These are phyloP conservation scores for Micrasema minimum DNA, from an alignment of 1,140 invertebrate species.

Conservation along the genomic window DNA sequence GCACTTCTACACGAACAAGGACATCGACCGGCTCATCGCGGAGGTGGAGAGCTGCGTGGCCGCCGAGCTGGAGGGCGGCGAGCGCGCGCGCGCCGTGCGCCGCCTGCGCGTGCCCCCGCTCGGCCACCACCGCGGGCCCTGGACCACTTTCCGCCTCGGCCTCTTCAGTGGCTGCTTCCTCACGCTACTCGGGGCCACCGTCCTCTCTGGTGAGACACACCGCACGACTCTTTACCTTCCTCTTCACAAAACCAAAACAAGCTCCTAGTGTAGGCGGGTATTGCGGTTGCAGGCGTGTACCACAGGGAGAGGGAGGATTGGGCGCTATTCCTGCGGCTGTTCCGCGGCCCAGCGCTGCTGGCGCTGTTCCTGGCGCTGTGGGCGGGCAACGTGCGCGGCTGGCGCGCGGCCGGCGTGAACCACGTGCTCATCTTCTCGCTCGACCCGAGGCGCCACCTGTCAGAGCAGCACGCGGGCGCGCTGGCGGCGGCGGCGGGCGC, in stretches of 20 bases:
- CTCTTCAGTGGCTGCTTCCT: conserved; percentile 95
- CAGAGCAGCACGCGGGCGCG: conserved; percentile 97
- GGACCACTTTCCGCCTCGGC: conserved; percentile 97
- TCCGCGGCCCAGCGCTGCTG: conserved; percentile 91
- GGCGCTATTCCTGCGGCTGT: conserved; percentile 85
- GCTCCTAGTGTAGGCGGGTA: too few relatives aligned
- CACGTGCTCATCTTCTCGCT: conserved; percentile 99
- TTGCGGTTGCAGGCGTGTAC: conserved; percentile 76
- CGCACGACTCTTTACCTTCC: too few relatives aligned
- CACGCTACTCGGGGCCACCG: conserved; percentile 85
- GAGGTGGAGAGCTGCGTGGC: conserved; percentile 95
- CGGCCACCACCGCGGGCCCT: conserved; percentile 94
- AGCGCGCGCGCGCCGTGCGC: conserved; percentile 97
- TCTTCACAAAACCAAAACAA: too few relatives aligned
- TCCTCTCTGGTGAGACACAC: conserved; percentile 81
- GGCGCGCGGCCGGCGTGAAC: conserved; percentile 97
- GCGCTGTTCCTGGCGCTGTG: conserved; percentile 95
- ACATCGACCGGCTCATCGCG: conserved; percentile 95
- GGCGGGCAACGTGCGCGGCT: conserved; percentile 98
- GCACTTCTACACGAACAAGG: conserved; percentile 96
- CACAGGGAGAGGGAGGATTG: conserved; percentile 77
- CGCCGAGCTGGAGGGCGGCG: conserved; percentile 91
- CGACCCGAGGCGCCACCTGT: conserved; percentile 95
- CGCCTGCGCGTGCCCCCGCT: conserved; percentile 93
- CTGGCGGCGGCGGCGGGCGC: conserved; percentile 94